These are phyloP conservation scores for Verasper variegatus DNA, from an alignment of 2,113 vertebrate genomes.

Conservation along the genomic window DNA sequence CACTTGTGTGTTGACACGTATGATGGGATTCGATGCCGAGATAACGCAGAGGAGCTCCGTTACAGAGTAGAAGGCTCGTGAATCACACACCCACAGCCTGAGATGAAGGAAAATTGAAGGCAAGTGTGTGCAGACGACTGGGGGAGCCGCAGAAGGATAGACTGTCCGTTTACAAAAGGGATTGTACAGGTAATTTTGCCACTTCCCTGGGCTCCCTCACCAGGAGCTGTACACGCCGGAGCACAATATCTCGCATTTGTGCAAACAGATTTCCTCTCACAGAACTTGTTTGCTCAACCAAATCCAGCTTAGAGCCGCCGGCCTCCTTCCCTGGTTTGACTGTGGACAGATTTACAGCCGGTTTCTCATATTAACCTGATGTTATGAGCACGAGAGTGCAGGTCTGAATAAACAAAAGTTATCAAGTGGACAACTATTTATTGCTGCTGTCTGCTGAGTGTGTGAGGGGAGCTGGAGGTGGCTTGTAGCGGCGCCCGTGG, in stretches of 20 bases:
- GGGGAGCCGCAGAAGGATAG: constrained; percentile 27
- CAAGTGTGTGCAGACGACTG: constrained; percentile 11
- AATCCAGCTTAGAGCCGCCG: constrained; percentile 43
- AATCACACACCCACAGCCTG: constrained; percentile 1
- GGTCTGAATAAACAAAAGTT: constrained; percentile 22
- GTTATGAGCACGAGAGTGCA: neutral
- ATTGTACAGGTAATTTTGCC: constrained; percentile 45
- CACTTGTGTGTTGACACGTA: constrained; percentile 7
- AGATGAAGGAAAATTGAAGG: constrained; percentile 45
- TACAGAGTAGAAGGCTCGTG: constrained; percentile 14
- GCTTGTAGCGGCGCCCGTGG: neutral
- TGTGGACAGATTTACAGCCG: neutral
- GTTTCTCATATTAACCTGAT: constrained; percentile 37
- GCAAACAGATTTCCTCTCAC: constrained; percentile 59
- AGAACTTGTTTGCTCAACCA: constrained; percentile 55
- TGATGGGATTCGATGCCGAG: constrained; percentile 25
- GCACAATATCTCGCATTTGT: constrained; percentile 53
- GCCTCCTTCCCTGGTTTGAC: constrained; percentile 18
- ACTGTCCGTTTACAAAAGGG: constrained; percentile 59
- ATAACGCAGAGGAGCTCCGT: constrained; percentile 22
- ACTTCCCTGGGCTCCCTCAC: constrained; percentile 19
- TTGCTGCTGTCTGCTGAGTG: neutral
- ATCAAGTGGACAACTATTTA: constrained; percentile 3
- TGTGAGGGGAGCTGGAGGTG: neutral
- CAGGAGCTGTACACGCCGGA: constrained; percentile 31